Evolutionary conservation across 2,113 vertebrate genomes (phyloP).

Genomic region (Hippocampus guttulatus): DNA sequence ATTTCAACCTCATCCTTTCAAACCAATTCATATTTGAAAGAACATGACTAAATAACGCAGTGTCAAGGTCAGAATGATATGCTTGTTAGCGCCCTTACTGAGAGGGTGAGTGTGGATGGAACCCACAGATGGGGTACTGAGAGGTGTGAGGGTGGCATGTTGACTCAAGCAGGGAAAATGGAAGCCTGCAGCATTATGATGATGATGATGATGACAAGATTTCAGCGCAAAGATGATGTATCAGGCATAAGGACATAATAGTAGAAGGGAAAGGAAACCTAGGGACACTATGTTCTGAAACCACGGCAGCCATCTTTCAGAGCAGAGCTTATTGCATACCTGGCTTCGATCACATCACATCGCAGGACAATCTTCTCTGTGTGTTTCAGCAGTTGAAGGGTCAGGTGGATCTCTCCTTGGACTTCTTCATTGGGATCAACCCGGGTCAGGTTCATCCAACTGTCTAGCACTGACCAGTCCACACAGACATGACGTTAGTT

Average conservation of each 20-base stretch:
- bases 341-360: conserved; percentile 83
- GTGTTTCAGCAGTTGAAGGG: conserved; percentile 67
- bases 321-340: conserved; percentile 54
- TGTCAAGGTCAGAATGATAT: conserved; percentile 41
- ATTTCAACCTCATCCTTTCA: conserved; percentile 21
- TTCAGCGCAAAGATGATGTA: conserved; percentile 27
- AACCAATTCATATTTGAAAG: conserved; percentile 12
- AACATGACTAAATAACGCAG: conserved; percentile 34
- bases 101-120: conserved; percentile 27
- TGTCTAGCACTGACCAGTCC: conserved; percentile 73
- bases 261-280: background rate
- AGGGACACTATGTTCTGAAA: background rate
- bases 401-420: conserved; percentile 84
- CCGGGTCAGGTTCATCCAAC: conserved; percentile 82
- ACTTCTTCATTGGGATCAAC: conserved; percentile 83
- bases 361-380: conserved; percentile 62
- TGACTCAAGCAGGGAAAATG: conserved; percentile 42
- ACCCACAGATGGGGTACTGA: conserved; percentile 56
- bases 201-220: conserved; percentile 31
- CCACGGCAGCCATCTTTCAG: background rate
- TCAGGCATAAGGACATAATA: background rate
- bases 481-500: conserved; percentile 10
- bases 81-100: conserved; percentile 46
- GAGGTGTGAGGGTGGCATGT: conserved; percentile 41
- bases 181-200: conserved; percentile 34